Percentiles rank a stretch among this genome's conserved stretches.
These are phyloP conservation scores for Drosophila mimetica DNA, from an alignment of 2,888 invertebrate genomes.

Conservation along the genomic window DNA sequence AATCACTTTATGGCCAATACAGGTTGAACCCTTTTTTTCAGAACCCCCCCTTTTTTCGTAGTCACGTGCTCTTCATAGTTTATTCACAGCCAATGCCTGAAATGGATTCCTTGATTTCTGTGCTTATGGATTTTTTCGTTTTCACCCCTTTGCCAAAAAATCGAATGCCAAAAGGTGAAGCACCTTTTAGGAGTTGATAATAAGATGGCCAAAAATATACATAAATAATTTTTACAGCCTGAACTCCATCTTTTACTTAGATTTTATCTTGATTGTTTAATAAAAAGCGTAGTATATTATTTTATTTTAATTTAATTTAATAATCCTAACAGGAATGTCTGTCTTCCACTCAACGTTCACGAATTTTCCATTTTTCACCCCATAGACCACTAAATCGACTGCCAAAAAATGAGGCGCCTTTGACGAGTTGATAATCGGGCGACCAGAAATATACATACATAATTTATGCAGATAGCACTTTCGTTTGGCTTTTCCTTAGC, in stretches of 20 bases:
- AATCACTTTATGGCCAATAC: conserved; percentile 44
- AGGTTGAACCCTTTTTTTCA: conserved; percentile 49
- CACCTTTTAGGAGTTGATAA: conserved; percentile 55
- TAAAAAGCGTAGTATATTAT: no score
- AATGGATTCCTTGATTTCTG: conserved; percentile 11
- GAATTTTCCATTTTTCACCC: background rate
- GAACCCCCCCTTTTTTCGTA: conserved; percentile 15
- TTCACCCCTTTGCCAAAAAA: conserved; percentile 24
- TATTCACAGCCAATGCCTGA: conserved; percentile 40
- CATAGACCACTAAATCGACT: conserved; percentile 38
- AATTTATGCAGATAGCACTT: conserved; percentile 67
- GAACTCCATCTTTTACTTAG: no score
- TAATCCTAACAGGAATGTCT: background rate
- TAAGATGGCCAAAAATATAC: conserved; percentile 59
- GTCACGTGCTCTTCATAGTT: conserved; percentile 65
- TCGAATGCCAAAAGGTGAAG: conserved; percentile 18
- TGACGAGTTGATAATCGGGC: conserved; percentile 65
- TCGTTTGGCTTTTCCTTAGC: conserved; percentile 18
- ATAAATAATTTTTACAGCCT: conserved; percentile 69
- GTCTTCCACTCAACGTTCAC: no score
- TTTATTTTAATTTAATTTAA: no score
- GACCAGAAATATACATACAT: conserved; percentile 71
- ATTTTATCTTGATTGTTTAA: no score
- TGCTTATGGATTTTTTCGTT: background rate
- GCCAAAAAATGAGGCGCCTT: conserved; percentile 37